Base-by-base conservation (phyloP, 1,140 invertebrate genomes). In the Coenobita brevimanus region DNA sequence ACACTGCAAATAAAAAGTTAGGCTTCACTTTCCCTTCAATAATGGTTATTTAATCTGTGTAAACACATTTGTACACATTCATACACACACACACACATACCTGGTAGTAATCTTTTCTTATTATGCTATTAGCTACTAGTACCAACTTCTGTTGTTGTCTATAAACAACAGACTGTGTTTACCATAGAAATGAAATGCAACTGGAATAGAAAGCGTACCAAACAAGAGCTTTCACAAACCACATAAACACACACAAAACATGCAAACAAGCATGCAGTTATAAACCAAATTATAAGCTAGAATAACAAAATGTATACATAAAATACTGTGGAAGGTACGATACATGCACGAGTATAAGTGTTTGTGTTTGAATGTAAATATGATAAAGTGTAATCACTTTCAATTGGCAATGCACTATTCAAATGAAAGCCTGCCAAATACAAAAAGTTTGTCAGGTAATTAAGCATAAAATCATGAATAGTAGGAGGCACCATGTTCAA, bases 241-340 rank as follows among this genome's bases (percentile, higher is more conserved):
- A 76, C 38, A n/a, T 27, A 21, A 13, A 76, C 38, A 76, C 33
- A 73, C 73, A 76, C 73, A 76, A 46, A 62, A 64, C 64, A 82
- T 82, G 80, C 80, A 82, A 50, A 64, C 80, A 69, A 82, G 80
- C 80, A 82, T 82, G 80, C 80, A 82, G 80, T 82, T 82, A 82
- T 82, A 21, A 30, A 43, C 43, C 64, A 43, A 50, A 82, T 69
- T 60, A 43, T 71, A 46, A 62, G 64, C 46, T 57, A 76, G 43
- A 4, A 73, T 60, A 46, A 76, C n/a, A 76, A 57, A 43, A 38
- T 43, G 3, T 54, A 71, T 30, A 33, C 15, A 71, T 71, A 30
- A 71, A 24, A 64, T 27, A 60, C n/a, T 85, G 30, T 36, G 38
- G 73, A 54, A 64, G 38, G 67, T 30, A 50, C 64, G 17, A 4